Percentiles rank a stretch among this genome's conserved stretches.
phyloP scores from a whole-genome alignment of 2,888 invertebrate species.

The Eucera pruinosa region DNA sequence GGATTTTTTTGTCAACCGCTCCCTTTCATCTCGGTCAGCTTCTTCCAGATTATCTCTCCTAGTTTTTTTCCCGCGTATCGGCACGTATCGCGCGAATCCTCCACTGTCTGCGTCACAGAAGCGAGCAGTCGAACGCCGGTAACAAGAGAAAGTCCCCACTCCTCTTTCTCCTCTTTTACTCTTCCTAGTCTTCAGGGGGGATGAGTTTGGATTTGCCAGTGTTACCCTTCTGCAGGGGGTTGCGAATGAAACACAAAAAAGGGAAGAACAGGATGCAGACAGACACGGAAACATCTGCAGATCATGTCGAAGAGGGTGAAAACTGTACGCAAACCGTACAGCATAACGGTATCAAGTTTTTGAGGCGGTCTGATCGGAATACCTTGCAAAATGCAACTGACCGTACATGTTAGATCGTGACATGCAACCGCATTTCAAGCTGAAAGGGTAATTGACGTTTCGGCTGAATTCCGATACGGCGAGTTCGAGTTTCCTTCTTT shows the following conservation, averaged over 20 bases:
- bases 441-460: conserved; percentile 51
- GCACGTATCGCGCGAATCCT: conserved; percentile 25
- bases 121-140: conserved; percentile 35
- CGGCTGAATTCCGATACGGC: conserved; percentile 30
- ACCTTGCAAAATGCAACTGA: conserved; percentile 28
- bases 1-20: neutral
- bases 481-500: neutral
- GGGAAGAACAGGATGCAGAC: conserved; percentile 1
- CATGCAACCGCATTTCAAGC: conserved; percentile 37
- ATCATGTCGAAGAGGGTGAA: conserved; percentile 45
- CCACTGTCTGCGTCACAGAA: conserved; percentile 27
- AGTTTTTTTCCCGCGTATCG: conserved; percentile 17
- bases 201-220: conserved; percentile 27
- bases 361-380: conserved; percentile 47
- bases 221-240: no score
- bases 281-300: conserved; percentile 32
- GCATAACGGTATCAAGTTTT: conserved; percentile 65
- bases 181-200: conserved; percentile 15
- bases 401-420: conserved; percentile 25
- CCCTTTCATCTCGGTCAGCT: neutral
- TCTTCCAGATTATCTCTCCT: conserved; percentile 23
- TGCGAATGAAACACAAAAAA: neutral
- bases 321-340: conserved; percentile 49
- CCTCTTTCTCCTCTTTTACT: no score
- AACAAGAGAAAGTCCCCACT: conserved; percentile 34